Percentiles rank a stretch among this genome's conserved stretches.
These are phyloP conservation scores for Gracilinanus agilis DNA, from an alignment of 2,113 vertebrate genomes.

Conservation along the genomic window DNA sequence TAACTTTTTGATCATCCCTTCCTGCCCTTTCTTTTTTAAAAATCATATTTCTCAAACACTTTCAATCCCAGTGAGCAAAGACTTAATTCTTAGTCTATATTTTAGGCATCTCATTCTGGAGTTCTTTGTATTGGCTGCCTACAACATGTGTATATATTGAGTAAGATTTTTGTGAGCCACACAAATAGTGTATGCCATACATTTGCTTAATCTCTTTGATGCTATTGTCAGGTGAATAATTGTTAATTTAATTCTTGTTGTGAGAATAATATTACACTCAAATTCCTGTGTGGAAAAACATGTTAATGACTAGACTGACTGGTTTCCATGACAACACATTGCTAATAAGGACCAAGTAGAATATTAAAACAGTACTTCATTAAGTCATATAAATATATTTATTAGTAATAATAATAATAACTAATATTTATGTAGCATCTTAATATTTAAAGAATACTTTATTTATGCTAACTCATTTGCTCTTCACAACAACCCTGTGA, in stretches of 20 bases:
- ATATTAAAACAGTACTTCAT: slow-evolving; percentile 62
- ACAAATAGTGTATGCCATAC: background rate
- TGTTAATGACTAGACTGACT: slow-evolving; percentile 72
- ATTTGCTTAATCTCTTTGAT: slow-evolving; percentile 60
- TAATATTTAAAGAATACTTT: background rate
- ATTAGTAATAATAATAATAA: slow-evolving; percentile 18
- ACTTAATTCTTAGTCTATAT: background rate
- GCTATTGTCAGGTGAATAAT: slow-evolving; percentile 69
- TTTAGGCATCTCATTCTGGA: background rate
- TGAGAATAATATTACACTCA: slow-evolving; percentile 70
- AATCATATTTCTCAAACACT: background rate
- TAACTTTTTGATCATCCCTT: background rate
- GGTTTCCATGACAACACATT: slow-evolving; percentile 80
- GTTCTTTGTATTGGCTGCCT: background rate
- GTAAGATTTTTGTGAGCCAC: background rate
- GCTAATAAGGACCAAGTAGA: slow-evolving; percentile 64
- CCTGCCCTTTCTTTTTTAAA: background rate
- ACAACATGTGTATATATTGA: background rate
- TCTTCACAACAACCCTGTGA: background rate
- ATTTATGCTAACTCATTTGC: background rate
- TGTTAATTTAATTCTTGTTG: slow-evolving; percentile 72
- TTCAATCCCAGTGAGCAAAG: background rate
- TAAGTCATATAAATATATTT: slow-evolving; percentile 47
- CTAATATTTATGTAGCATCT: background rate
- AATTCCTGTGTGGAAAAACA: slow-evolving; percentile 60